Evolutionary conservation across 2,113 vertebrate species (phyloP).

Genomic region (Castor canadensis): DNA sequence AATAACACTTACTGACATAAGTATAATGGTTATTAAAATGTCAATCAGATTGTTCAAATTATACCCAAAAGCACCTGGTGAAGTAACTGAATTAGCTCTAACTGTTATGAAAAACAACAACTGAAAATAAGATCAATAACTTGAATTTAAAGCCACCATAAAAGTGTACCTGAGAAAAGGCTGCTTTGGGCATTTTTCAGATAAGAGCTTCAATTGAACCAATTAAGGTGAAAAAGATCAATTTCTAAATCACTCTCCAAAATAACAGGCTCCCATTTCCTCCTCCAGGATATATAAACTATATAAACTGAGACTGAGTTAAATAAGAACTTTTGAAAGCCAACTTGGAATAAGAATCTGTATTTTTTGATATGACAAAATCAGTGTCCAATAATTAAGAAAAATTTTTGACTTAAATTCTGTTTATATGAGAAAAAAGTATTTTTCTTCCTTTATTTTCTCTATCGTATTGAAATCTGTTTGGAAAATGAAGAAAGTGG

Average conservation of each 20-base stretch:
- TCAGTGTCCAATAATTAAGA: background rate
- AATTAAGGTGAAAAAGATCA: constrained; percentile 30
- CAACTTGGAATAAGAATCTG: background rate
- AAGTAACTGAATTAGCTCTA: constrained; percentile 35
- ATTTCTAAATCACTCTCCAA: constrained; percentile 28
- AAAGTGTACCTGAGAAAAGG: background rate
- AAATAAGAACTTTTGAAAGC: background rate
- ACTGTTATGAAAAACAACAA: constrained; percentile 36
- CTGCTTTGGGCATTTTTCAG: constrained; percentile 30
- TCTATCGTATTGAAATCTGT: background rate
- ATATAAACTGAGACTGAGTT: background rate
- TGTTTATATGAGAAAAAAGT: background rate
- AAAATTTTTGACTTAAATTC: background rate
- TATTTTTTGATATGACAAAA: constrained; percentile 24
- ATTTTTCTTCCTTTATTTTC: background rate
- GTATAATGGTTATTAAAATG: constrained; percentile 55
- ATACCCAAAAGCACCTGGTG: constrained; percentile 22
- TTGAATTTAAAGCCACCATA: background rate
- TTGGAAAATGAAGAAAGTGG: background rate
- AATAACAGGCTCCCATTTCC: background rate
- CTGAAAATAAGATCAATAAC: constrained; percentile 22
- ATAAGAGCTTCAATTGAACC: constrained; percentile 47
- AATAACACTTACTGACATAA: constrained; percentile 42
- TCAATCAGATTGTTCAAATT: constrained; percentile 54
- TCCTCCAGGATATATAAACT: background rate